phyloP scores from a whole-genome alignment of 2,113 vertebrate genomes.

The Prinia subflava region DNA sequence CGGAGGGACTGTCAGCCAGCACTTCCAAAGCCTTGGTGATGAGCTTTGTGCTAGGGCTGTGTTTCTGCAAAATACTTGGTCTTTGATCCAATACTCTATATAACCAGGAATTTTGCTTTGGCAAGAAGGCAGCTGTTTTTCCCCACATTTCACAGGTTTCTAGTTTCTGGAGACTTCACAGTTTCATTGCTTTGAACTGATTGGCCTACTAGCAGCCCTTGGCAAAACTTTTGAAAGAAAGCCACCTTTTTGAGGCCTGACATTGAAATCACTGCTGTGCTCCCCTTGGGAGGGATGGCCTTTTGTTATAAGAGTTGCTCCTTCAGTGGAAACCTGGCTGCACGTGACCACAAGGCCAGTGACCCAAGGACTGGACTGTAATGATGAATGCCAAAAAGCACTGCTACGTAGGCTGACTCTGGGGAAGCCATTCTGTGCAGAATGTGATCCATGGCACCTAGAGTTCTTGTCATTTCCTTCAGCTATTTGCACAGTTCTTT shows the following conservation, averaged over 20 bases:
- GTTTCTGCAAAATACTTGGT: not conserved
- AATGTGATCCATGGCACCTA: conserved; percentile 4
- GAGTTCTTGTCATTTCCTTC: not conserved
- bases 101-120: not conserved
- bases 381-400: not conserved
- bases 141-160: not conserved
- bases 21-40: not conserved
- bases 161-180: not conserved
- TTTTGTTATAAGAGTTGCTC: not conserved
- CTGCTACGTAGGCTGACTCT: not conserved
- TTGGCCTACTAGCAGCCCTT: not conserved
- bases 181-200: not conserved
- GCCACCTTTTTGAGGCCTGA: not conserved
- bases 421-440: not conserved
- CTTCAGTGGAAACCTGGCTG: not conserved
- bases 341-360: not conserved
- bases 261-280: not conserved
- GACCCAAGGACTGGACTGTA: not conserved
- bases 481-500: not conserved
- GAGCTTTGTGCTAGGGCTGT: not conserved
- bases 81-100: not conserved
- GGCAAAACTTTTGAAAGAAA: not conserved
- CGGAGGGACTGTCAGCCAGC: not conserved
- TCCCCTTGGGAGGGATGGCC: not conserved
- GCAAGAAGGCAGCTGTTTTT: not conserved